phyloP scores from a whole-genome alignment of 1,140 invertebrate species.

The Prorops nasuta region DNA sequence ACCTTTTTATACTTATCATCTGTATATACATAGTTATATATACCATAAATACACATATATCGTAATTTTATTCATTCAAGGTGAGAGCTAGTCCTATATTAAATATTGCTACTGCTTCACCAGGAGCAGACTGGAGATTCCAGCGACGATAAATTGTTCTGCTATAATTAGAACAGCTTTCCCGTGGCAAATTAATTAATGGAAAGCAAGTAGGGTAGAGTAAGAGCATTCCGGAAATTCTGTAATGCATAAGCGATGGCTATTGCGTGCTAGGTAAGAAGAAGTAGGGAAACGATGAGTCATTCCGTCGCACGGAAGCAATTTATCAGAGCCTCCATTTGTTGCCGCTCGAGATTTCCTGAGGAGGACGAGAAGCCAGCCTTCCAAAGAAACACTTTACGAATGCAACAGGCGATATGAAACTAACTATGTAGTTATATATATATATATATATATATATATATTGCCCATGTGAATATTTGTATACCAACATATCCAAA shows the following conservation, averaged over 20 bases:
- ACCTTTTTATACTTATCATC: too few relatives aligned
- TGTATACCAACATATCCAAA: background rate
- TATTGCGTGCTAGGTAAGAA: constrained; percentile 2
- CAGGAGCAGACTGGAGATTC: too few relatives aligned
- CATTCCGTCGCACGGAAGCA: constrained; percentile 36
- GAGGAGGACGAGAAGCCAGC: constrained; percentile 20
- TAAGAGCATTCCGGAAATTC: background rate
- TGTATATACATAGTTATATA: too few relatives aligned
- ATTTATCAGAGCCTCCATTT: constrained; percentile 33
- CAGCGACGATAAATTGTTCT: too few relatives aligned
- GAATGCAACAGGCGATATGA: constrained; percentile 54
- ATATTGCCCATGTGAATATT: constrained; percentile 9
- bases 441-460: constrained; percentile 24
- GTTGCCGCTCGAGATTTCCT: constrained; percentile 3
- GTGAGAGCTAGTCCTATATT: too few relatives aligned
- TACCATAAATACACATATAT: too few relatives aligned
- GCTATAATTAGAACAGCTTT: too few relatives aligned
- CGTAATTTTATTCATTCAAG: too few relatives aligned
- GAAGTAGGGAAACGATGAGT: constrained; percentile 32
- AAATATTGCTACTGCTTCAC: too few relatives aligned
- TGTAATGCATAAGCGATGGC: background rate
- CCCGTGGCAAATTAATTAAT: too few relatives aligned
- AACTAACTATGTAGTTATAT: constrained; percentile 50
- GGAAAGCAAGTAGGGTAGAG: background rate
- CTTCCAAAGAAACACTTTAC: constrained; percentile 40